Percentiles rank a stretch among this genome's conserved stretches.
Evolutionary conservation across 2,888 invertebrate species (phyloP).

Genomic region (Nomada ruficornis): DNA sequence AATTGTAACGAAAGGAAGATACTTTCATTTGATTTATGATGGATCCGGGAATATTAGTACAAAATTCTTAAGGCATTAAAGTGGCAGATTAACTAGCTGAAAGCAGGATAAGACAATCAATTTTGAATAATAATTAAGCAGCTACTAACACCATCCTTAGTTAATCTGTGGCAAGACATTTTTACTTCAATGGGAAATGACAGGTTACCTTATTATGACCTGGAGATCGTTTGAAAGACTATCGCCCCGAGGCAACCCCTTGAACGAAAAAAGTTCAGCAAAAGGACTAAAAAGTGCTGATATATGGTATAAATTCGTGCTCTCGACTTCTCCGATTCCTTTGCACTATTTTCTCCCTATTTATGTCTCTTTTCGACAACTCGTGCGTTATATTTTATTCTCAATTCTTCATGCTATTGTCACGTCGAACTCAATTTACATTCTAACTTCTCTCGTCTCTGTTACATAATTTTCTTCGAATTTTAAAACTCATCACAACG

Average conservation of each 20-base stretch:
- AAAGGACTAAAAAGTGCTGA: slow-evolving; percentile 32
- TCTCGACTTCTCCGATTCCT: slow-evolving; percentile 42
- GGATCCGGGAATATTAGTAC: too few species aligned
- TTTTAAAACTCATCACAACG: slow-evolving; percentile 38
- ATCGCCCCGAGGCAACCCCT: slow-evolving; percentile 42
- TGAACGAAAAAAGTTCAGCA: slow-evolving; percentile 22
- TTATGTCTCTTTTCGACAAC: not conserved
- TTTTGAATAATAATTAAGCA: slow-evolving; percentile 5
- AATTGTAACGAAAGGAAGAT: too few species aligned
- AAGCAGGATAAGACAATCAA: slow-evolving; percentile 48
- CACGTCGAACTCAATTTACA: too few species aligned
- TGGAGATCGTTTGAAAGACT: slow-evolving; percentile 42
- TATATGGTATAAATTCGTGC: slow-evolving; percentile 26
- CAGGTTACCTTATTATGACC: not conserved
- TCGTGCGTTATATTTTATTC: too few species aligned
- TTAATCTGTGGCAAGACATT: slow-evolving; percentile 2
- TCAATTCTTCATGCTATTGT: too few species aligned
- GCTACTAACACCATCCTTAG: not conserved
- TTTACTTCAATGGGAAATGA: not conserved
- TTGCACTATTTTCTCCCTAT: not conserved
- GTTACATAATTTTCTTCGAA: not conserved
- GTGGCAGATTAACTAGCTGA: not conserved
- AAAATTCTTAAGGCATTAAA: not conserved
- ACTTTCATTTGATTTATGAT: not conserved
- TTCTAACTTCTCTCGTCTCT: not conserved